phyloP scores from a whole-genome alignment of 2,888 invertebrate genomes.

The Trachelus troglodyta region DNA sequence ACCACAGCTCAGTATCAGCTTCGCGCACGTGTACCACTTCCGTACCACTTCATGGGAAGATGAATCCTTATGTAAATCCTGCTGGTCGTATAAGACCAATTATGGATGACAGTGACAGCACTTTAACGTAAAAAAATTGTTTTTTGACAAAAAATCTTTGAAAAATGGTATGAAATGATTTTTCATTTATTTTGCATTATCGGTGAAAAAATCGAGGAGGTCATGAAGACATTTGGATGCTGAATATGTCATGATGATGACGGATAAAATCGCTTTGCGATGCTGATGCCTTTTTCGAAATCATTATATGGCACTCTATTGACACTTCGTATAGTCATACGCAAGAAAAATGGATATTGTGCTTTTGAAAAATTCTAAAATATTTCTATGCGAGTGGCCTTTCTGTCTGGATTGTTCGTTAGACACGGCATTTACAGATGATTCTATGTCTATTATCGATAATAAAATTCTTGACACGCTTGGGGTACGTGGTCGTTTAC shows the following conservation, averaged over 20 bases:
- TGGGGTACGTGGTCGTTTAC: neutral
- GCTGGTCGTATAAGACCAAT: conserved; percentile 27
- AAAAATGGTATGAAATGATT: neutral
- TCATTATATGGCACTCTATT: neutral
- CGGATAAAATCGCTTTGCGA: neutral
- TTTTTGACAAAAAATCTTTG: neutral
- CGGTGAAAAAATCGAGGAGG: neutral
- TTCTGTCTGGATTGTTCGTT: neutral
- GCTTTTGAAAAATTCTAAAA: neutral
- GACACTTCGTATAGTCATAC: neutral
- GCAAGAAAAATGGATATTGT: neutral
- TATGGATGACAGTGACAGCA: conserved; percentile 48
- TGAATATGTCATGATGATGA: neutral
- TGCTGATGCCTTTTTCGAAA: neutral
- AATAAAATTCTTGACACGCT: neutral
- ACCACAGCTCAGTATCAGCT: conserved; percentile 43
- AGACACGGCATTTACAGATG: neutral
- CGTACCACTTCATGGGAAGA: conserved; percentile 53
- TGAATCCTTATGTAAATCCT: conserved; percentile 34
- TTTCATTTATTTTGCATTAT: neutral
- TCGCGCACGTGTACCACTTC: conserved; percentile 48
- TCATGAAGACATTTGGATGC: neutral
- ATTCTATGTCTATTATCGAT: neutral
- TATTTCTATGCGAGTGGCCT: neutral
- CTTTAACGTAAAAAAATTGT: conserved; percentile 28